Evolutionary conservation across 2,888 invertebrate species (phyloP), one percentile per base, ranked within the genome.

Genomic region (Macrosiphum euphorbiae): DNA sequence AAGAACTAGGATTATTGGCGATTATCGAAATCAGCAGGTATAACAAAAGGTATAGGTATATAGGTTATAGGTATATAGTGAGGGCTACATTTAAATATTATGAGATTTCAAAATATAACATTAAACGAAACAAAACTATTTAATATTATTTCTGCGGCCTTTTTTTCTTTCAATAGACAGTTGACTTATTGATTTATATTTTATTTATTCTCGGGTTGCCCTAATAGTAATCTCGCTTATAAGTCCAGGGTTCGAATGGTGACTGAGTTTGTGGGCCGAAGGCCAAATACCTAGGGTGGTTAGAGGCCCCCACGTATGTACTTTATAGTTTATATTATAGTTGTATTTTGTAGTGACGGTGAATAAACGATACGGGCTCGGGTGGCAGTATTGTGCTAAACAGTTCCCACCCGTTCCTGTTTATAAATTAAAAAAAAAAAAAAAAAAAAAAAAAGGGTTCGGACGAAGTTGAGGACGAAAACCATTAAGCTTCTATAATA

Each of bases 1-100:
- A 88, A 41, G 26, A 58, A 55, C 26, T 26, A 8, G 7, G 41
- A 26, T 78, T 35, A 78, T 78, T 78, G 35, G 20, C 41, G 52
- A 55, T 55, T 55, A 88, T 55, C 41, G 41, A 88, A 88, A 88
- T 35, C 11, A 88, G 41, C 13, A 78, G 20, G 35, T 78, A 78
- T 78, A 78, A 26, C 41, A 47, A 88, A 88, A 88, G 88, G 88
- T n/a, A n/a, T n/a, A n/a, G n/a, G n/a, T n/a, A n/a, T n/a, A n/a
- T n/a, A n/a, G n/a, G n/a, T n/a, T n/a, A n/a, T n/a, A n/a, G n/a
- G n/a, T n/a, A n/a, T n/a, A 78, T 78, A 78, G 78, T 8, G 35
- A 78, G 16, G 35, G 78, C 78, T 35, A 78, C 35, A 78, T 78
- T 78, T 35, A 78, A 78, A 78, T 78, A 78, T 78, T 78, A 41